phyloP scores from a whole-genome alignment of 2,888 invertebrate species.

The Xestia sexstrigata region DNA sequence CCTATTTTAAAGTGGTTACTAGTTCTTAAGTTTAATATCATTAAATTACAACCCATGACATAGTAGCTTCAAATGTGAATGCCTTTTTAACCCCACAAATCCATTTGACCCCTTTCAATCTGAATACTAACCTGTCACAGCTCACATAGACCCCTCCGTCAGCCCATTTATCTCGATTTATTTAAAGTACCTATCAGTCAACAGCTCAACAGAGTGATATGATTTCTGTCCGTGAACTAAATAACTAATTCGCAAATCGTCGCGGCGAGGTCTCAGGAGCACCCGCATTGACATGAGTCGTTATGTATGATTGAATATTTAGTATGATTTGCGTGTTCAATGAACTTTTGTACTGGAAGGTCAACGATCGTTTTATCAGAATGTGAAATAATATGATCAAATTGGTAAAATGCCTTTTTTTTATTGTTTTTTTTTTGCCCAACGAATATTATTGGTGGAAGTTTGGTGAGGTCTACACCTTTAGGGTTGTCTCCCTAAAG shows the following conservation, averaged over 20 bases:
- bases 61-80: background rate
- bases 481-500: background rate
- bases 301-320: background rate
- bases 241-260: constrained; percentile 62
- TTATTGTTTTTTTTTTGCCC: no score
- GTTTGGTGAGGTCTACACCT: background rate
- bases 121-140: background rate
- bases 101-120: constrained; percentile 11
- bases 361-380: background rate
- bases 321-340: constrained; percentile 19
- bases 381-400: no score
- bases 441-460: background rate
- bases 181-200: constrained; percentile 23
- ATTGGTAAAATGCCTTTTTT: no score
- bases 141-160: constrained; percentile 25
- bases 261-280: constrained; percentile 21
- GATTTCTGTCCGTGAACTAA: constrained; percentile 50
- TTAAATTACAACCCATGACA: background rate
- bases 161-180: constrained; percentile 8
- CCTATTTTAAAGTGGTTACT: background rate
- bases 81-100: background rate
- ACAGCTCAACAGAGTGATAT: background rate
- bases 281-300: constrained; percentile 11
- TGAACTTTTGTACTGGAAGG: background rate
- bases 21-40: background rate